Base-by-base conservation (phyloP, 2,888 invertebrate genomes). In the Drosophila parthenogenetica region DNA sequence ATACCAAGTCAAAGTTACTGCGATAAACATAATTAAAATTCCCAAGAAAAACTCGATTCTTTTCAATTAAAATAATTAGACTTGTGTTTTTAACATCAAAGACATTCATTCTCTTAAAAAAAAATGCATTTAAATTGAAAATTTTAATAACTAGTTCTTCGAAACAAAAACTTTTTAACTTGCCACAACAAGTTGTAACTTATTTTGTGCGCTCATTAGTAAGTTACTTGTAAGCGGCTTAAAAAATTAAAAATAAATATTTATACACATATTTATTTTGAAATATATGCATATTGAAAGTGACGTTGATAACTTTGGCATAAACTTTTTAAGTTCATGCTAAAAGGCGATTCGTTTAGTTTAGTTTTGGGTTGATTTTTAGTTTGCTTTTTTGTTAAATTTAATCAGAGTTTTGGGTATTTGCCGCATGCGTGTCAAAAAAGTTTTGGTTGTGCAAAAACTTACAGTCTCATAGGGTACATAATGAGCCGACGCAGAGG, bases 341-440 rank as follows among this genome's bases (percentile, higher is more conserved):
- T 19, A n/a, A 53, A 53, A 40, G 51, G 3, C 39, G 11, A 40
- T 53, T 16, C 40, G 43, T 35, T 55, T 45, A 45, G 55, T 48
- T 32, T 14, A 35, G 35, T 35, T 35, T 35, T 35, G 35, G 25
- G 19, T 46, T 10, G 14, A n/a, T 14, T 46, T 22, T 25, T 14
- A 13, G 35, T 32, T 32, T 35, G 1, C 22, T 22, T 32, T 45
- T 45, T 35, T 45, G 43, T 43, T 43, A 19, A 55, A 55, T 55
- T 55, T 45, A 45, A 55, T 45, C 55, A 45, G 19, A 35, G 35
- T 45, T 19, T 13, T 14, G 45, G 43, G 55, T n/a, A 55, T 55
- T 55, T 35, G 14, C 35, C 54, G n/a, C 54, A 55, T n/a, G 45
- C 43, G 32, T 35, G 43, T n/a, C 19, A 22, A 16, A 25, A 46